Evolutionary conservation across 64 coral and sea anemone species (phyloP), one percentile per base, ranked within the genome.

Genomic region (Orbicella faveolata): DNA sequence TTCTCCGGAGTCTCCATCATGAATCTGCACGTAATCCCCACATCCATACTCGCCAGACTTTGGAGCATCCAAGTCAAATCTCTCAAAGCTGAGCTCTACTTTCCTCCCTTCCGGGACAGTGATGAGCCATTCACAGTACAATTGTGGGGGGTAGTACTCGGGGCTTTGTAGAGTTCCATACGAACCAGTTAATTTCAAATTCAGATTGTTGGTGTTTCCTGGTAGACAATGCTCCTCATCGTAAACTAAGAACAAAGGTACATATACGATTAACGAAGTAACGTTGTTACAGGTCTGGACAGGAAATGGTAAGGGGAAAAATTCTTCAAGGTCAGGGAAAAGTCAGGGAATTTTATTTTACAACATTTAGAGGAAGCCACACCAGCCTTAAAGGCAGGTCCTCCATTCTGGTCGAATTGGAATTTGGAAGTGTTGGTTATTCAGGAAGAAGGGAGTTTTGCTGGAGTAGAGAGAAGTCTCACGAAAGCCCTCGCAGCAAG

Each of bases 161-260:
- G 93, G 93, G 57, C 51, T 88, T 19, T 16, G 77, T 17, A 94
- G 62, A 11, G 68, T 61, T 13, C 93, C 66, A n/a, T 69, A 18
- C 23, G 20, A 69, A 1, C 66, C 66, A 69, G 66, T 69, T 20
- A 69, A 23, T n/a, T n/a, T n/a, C 21, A 69, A 10, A 69, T 69
- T 69, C 1, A 6, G 1, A 7, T 69, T 69, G 4, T 69, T 69
- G 23, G 16, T 14, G 55, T 81, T 81, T 34, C 79, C 79, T 9
- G 79, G 79, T 6, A 81, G 10, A 61, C 79, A 81, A 26, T 19
- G 25, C 79, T 62, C 26, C 78, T 63, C 64, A 35, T 25, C 16
- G 2, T 18, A 16, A 83, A 63, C n/a, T 20, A 36, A 61, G 54
- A 51, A 48, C 41, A 23, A 79, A 41, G 0, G 39, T 41, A 41